Evolutionary conservation across 1,140 invertebrate species (phyloP).

Genomic region (Vanessa tameamea): DNA sequence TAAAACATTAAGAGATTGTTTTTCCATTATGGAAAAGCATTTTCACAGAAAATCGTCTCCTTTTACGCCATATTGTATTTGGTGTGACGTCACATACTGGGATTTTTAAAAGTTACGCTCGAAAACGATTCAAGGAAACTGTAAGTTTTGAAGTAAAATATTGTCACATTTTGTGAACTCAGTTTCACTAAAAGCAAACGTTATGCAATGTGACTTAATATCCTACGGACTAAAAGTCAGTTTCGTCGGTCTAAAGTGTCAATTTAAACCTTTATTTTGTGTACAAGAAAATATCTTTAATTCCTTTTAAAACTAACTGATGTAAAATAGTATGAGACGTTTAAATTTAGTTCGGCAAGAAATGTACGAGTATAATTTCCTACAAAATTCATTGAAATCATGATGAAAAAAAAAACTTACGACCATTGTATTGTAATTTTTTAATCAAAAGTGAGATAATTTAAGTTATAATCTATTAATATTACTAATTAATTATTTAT

Average conservation of each 20-base stretch:
- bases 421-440: no score
- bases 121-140: background rate
- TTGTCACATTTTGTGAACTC: background rate
- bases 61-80: background rate
- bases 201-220: background rate
- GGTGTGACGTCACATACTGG: background rate
- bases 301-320: background rate
- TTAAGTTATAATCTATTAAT: no score
- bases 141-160: background rate
- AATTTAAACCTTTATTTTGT: background rate
- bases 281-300: background rate
- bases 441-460: no score
- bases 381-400: no score
- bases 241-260: background rate
- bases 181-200: background rate
- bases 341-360: no score
- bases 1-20: conserved; percentile 6
- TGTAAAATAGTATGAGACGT: background rate
- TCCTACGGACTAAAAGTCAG: background rate
- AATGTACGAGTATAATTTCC: no score
- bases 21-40: conserved; percentile 1
- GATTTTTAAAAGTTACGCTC: background rate
- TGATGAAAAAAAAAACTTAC: no score
- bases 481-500: no score
- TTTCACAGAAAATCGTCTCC: background rate